Percentiles rank a stretch among this genome's conserved stretches.
These are phyloP conservation scores for Ericerus pela DNA, from an alignment of 1,140 invertebrate genomes.

Conservation along the genomic window DNA sequence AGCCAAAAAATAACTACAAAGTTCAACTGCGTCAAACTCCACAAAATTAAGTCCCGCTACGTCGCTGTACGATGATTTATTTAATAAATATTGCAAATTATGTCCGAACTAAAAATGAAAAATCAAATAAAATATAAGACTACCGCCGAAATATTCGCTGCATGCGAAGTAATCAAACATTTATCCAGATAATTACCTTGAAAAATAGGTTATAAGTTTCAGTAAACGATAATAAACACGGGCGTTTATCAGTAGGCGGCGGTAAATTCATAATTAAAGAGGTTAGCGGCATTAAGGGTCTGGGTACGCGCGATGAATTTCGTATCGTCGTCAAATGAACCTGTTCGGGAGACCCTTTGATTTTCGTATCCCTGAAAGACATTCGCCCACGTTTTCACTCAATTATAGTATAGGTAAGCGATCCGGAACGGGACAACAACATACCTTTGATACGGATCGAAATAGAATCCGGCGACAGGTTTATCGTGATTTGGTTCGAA, in stretches of 20 bases:
- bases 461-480: conserved; percentile 62
- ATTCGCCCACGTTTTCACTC: too few species aligned
- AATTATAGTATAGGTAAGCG: not conserved
- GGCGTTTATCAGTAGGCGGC: conserved; percentile 40
- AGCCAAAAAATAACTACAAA: conserved; percentile 62
- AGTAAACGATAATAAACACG: conserved; percentile 53
- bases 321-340: conserved; percentile 14
- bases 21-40: conserved; percentile 77
- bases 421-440: conserved; percentile 3
- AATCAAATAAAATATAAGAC: not conserved
- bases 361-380: conserved; percentile 14
- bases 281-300: conserved; percentile 15
- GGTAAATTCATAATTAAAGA: conserved; percentile 25
- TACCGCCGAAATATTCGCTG: not conserved
- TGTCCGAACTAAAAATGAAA: conserved; percentile 58
- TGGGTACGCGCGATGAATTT: conserved; percentile 14
- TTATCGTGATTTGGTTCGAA: conserved; percentile 49
- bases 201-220: conserved; percentile 53
- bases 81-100: conserved; percentile 63
- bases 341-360: conserved; percentile 8
- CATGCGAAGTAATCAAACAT: not conserved
- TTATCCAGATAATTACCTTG: conserved; percentile 13
- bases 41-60: conserved; percentile 68
- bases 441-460: conserved; percentile 61
- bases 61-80: conserved; percentile 62